A percentile compares a stretch with the other conserved stretches of the same genome.
Evolutionary conservation across 2,888 invertebrate genomes (phyloP).

Genomic region (Drepanosiphum platanoidis): DNA sequence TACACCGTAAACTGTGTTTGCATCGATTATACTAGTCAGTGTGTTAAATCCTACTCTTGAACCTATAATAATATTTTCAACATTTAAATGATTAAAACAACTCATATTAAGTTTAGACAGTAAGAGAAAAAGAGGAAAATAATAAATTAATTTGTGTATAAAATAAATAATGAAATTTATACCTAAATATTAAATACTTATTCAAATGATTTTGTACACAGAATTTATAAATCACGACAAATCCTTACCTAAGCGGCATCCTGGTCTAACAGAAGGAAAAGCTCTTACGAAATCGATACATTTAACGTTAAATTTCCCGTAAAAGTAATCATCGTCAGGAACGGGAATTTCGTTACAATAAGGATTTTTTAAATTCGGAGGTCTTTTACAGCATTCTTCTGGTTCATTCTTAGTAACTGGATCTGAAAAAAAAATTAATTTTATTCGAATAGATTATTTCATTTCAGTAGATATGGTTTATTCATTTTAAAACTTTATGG

Average conservation of each 20-base stretch:
- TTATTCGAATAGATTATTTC: background rate
- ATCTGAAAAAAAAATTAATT: slow-evolving; percentile 71
- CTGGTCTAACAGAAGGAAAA: slow-evolving; percentile 86
- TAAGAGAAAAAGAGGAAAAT: too few species aligned
- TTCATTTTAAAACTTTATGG: background rate
- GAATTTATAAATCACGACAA: background rate
- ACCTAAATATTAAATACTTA: background rate
- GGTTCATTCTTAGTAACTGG: slow-evolving; percentile 88
- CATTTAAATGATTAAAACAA: background rate
- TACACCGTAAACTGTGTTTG: slow-evolving; percentile 89
- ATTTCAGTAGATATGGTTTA: background rate
- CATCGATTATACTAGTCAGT: slow-evolving; percentile 86
- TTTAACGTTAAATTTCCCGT: slow-evolving; percentile 82
- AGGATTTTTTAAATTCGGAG: slow-evolving; percentile 84
- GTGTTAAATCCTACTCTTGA: slow-evolving; percentile 88
- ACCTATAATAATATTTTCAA: slow-evolving; percentile 69
- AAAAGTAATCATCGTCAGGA: slow-evolving; percentile 92
- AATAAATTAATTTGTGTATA: too few species aligned
- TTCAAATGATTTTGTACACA: slow-evolving; percentile 66
- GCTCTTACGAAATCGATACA: slow-evolving; percentile 91
- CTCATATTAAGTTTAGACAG: too few species aligned
- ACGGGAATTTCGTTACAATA: slow-evolving; percentile 90
- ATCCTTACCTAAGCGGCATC: slow-evolving; percentile 81
- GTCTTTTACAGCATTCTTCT: slow-evolving; percentile 88
- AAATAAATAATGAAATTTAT: too few species aligned